Evolutionary conservation across 2,113 vertebrate species (phyloP), one percentile per base, ranked within the genome.

Genomic region (Eulemur rufifrons): DNA sequence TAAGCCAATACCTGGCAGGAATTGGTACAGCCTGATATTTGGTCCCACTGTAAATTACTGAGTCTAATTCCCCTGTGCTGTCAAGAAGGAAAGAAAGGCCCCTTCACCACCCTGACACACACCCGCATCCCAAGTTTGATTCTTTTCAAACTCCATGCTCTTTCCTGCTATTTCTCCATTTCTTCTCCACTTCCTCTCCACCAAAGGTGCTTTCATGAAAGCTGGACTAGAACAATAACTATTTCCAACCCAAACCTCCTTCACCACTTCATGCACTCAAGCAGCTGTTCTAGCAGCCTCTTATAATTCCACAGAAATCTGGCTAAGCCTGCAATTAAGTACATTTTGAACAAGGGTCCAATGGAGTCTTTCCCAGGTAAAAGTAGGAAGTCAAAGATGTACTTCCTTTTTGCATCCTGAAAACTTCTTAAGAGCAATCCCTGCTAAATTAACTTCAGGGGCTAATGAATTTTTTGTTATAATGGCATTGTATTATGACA

Each of bases 381-480:
- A 95, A 86, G 54, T 34, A 92, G 29, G 68, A 95, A 86, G 27
- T 68, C 83, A 69, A 89, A 84, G n/a, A 95, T n/a, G 12, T 42
- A 0, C 52, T 92, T 89, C 39, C 32, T 78, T 71, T 90, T 73
- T 86, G 9, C 54, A 32, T 84, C 83, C 82, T 66, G 8, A 82
- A 84, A 45, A 87, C 45, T 52, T 92, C 50, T 93, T 86, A 94
- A 59, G 27, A 86, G 52, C 29, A 66, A 42, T 76, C 45, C 17
- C 56, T 32, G 74, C 39, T 80, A 85, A 92, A 74, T 91, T 82
- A 88, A 87, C 45, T 82, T 92, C 10, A 76, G 39, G 37, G 37
- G 3, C 45, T 56, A 81, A 81, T 56, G 27, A 81, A 82, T 66
- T 87, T 87, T 90, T 86, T 92, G 61, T 71, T 92, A 59, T 20